Conservation (phyloP, 2,888 invertebrate genomes). For the Leptopilina myrica region DNA sequence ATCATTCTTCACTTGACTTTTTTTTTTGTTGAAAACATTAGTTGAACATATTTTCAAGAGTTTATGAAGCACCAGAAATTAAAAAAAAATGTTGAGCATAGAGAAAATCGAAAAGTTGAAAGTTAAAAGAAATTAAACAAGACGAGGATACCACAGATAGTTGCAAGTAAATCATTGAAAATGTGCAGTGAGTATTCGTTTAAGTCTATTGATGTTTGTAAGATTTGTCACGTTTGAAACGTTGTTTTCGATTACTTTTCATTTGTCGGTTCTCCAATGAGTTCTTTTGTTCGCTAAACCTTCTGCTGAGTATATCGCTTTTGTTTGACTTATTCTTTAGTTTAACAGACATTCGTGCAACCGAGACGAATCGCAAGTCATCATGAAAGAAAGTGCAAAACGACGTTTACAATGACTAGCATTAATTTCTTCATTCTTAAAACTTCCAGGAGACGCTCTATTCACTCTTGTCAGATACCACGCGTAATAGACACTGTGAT, state of each 20-base stretch:
- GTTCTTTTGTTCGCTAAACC: conserved; percentile 5
- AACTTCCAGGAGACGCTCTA: conserved; percentile 2
- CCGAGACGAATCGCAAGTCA: conserved; percentile 34
- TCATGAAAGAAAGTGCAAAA: conserved; percentile 34
- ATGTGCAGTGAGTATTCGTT: too few species aligned
- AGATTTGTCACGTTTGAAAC: conserved; percentile 2
- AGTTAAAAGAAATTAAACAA: too few species aligned
- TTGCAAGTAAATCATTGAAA: too few species aligned
- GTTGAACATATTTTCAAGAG: too few species aligned
- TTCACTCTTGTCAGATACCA: not conserved
- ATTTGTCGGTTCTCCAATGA: conserved; percentile 28
- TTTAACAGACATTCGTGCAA: conserved; percentile 39
- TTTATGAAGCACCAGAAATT: too few species aligned
- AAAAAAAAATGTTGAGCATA: too few species aligned
- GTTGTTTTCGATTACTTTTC: conserved; percentile 30
- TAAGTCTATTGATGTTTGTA: too few species aligned
- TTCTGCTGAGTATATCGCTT: conserved; percentile 8
- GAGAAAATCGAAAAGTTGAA: too few species aligned
- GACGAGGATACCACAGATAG: too few species aligned
- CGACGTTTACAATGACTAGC: conserved; percentile 36
- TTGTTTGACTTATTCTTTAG: conserved; percentile 37
- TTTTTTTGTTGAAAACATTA: too few species aligned
- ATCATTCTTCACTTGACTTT: too few species aligned
- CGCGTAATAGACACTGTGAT: not conserved
- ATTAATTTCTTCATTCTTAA: conserved; percentile 35